A percentile compares a stretch with the other conserved stretches of the same genome.
These are phyloP conservation scores for Gnathonemus longibarbis DNA, from an alignment of 2,113 vertebrate genomes.

Conservation along the genomic window DNA sequence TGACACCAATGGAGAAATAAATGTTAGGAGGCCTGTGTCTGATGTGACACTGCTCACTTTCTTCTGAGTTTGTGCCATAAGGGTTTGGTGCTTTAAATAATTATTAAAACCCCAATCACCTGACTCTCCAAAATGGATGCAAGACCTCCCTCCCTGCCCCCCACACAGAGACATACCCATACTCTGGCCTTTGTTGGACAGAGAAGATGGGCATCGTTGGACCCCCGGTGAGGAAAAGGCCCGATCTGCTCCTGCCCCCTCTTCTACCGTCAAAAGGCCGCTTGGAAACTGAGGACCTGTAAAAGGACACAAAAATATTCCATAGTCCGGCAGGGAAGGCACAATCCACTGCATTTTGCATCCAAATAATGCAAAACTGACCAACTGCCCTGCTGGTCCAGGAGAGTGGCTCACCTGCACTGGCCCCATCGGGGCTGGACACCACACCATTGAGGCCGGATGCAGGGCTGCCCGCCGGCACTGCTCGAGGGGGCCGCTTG, in stretches of 20 bases:
- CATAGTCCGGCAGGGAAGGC: neutral
- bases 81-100: neutral
- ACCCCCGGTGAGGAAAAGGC: slow-evolving; percentile 60
- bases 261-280: slow-evolving; percentile 67
- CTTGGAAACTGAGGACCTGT: slow-evolving; percentile 54
- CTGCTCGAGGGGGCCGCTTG: slow-evolving; percentile 85
- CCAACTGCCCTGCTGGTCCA: neutral
- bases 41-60: neutral
- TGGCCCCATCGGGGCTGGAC: slow-evolving; percentile 50
- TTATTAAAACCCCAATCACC: neutral
- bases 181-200: slow-evolving; percentile 64
- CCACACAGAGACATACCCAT: slow-evolving; percentile 52
- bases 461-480: slow-evolving; percentile 69
- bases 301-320: neutral
- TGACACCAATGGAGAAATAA: slow-evolving; percentile 18
- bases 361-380: neutral
- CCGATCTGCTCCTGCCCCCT: slow-evolving; percentile 51
- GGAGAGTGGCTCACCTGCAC: slow-evolving; percentile 45
- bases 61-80: neutral
- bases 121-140: neutral
- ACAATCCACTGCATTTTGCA: neutral
- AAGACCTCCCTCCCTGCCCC: neutral
- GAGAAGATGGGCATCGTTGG: slow-evolving; percentile 67
- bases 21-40: neutral
- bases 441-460: slow-evolving; percentile 78